Percentiles rank a stretch among this genome's conserved stretches.
Conservation (phyloP, 1,140 invertebrate genomes). For the Pogonognathellus flavescens region DNA sequence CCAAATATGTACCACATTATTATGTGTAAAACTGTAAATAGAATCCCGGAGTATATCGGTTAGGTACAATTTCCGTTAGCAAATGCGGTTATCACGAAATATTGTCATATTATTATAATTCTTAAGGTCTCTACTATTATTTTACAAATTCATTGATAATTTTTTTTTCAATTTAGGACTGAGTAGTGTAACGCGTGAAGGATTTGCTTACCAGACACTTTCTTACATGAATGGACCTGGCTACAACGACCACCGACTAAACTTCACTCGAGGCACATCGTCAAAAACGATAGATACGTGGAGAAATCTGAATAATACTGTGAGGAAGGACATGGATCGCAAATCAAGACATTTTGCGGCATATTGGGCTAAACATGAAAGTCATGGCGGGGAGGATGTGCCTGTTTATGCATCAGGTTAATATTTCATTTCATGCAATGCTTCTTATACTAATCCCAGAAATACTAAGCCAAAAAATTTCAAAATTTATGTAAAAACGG, state of each 20-base stretch:
- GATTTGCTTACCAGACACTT: slow-evolving; percentile 83
- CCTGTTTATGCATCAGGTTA: slow-evolving; percentile 85
- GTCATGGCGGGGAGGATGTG: slow-evolving; percentile 88
- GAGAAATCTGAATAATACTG: slow-evolving; percentile 69
- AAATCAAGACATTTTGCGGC: slow-evolving; percentile 62
- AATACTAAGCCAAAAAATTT: too few relatives aligned
- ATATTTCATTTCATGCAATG: slow-evolving; percentile 12
- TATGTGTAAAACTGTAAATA: too few relatives aligned
- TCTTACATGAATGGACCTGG: slow-evolving; percentile 83
- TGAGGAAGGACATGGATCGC: not conserved
- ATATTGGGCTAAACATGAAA: slow-evolving; percentile 77
- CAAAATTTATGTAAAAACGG: too few relatives aligned
- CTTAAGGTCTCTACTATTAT: too few relatives aligned
- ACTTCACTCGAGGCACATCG: slow-evolving; percentile 64
- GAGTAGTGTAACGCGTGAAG: slow-evolving; percentile 71
- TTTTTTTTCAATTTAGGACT: slow-evolving; percentile 48
- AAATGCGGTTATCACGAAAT: too few relatives aligned
- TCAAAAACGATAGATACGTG: slow-evolving; percentile 69
- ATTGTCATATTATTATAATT: too few relatives aligned
- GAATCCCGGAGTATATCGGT: too few relatives aligned
- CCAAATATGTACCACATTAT: too few relatives aligned
- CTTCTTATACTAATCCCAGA: not conserved
- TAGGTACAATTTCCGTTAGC: too few relatives aligned
- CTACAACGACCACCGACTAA: slow-evolving; percentile 66
- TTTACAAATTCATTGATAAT: too few relatives aligned